Evolutionary conservation across 2,113 vertebrate genomes (phyloP).

Genomic region (Microcebus tavaratra): DNA sequence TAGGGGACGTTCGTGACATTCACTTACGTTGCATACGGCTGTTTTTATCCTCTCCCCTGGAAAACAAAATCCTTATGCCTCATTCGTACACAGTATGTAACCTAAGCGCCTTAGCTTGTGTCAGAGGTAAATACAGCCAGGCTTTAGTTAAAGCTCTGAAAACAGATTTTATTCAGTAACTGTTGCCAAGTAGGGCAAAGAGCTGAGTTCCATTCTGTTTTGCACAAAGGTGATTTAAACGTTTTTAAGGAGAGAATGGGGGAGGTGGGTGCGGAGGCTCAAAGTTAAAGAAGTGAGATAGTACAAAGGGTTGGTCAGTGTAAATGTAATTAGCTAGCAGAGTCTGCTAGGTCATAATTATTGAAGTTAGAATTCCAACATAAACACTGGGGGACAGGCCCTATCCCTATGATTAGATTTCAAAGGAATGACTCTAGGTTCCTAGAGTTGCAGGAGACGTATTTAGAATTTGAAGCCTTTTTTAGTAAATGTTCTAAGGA

Average conservation of each 20-base stretch:
- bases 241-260: too few species aligned
- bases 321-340: background rate
- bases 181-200: background rate
- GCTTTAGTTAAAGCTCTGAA: background rate
- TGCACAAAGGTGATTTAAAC: background rate
- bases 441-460: background rate
- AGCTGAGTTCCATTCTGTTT: background rate
- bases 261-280: background rate
- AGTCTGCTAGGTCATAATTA: background rate
- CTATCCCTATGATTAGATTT: background rate
- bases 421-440: background rate
- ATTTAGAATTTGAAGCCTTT: background rate
- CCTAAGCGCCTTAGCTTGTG: background rate
- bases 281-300: background rate
- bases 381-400: background rate
- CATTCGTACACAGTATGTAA: background rate
- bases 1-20: accelerated
- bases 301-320: background rate
- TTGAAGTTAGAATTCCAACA: background rate
- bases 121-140: background rate
- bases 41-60: background rate
- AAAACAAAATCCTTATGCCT: background rate
- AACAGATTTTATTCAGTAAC: background rate
- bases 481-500: background rate
- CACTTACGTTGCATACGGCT: background rate